Conservation (phyloP, 2,888 invertebrate species). For the Euzophera pinguis region DNA sequence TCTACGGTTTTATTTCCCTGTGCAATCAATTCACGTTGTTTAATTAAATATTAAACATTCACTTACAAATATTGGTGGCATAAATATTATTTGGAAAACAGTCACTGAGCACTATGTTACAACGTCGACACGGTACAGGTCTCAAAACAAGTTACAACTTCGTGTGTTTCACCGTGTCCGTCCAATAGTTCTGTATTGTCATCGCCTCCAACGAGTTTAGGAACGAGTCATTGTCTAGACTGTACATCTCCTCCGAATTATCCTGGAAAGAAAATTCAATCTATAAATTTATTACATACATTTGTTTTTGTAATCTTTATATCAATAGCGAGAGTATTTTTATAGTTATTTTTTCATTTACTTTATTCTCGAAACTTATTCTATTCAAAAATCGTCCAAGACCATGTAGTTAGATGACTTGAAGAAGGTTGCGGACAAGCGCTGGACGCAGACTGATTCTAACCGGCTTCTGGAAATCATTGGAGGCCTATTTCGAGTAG, state of each 20-base stretch:
- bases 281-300: no score
- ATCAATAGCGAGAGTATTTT: no score
- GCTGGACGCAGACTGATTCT: no score
- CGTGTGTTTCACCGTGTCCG: conserved; percentile 93
- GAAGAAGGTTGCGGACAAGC: no score
- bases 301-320: no score
- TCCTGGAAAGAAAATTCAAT: conserved; percentile 81
- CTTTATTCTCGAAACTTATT: no score
- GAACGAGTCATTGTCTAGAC: conserved; percentile 95
- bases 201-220: conserved; percentile 95
- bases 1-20: background rate
- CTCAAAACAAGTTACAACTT: conserved; percentile 81
- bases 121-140: background rate
- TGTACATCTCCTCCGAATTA: conserved; percentile 96
- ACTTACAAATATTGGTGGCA: conserved; percentile 3
- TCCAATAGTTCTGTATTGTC: conserved; percentile 97
- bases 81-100: background rate
- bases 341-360: no score
- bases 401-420: no score
- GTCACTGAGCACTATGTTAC: conserved; percentile 1
- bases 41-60: background rate
- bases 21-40: no score
- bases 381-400: no score
- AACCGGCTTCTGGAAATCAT: no score
- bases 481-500: no score